Evolutionary conservation across 2,888 invertebrate species (phyloP).

Genomic region (Ophion ellenae): DNA sequence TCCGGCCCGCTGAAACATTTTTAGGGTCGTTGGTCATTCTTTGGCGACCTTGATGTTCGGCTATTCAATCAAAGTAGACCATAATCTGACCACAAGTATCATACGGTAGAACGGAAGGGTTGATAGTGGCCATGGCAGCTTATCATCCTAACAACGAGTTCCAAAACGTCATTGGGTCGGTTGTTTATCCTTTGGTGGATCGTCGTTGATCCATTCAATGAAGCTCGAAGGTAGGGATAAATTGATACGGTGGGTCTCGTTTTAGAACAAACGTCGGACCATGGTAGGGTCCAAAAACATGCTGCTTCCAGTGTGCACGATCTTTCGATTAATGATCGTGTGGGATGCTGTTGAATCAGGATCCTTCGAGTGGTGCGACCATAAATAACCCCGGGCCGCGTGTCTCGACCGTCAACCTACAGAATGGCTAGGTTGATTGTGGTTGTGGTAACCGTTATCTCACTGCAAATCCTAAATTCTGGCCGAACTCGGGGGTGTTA

Average conservation of each 20-base stretch:
- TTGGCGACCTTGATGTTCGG: too few species aligned
- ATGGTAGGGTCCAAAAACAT: background rate
- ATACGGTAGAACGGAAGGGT: too few species aligned
- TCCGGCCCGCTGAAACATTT: too few species aligned
- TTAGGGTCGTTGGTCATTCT: too few species aligned
- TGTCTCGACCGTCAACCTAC: constrained; percentile 6
- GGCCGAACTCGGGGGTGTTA: constrained; percentile 22
- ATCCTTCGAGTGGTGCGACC: background rate
- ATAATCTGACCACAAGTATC: too few species aligned
- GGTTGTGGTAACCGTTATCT: constrained; percentile 36
- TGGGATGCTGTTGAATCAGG: constrained; percentile 15
- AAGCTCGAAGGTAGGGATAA: background rate
- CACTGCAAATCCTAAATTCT: constrained; percentile 46
- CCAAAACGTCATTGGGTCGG: background rate
- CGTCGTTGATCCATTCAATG: background rate
- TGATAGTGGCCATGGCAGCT: background rate
- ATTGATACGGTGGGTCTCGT: background rate
- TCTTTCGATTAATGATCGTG: constrained; percentile 13
- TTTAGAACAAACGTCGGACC: background rate
- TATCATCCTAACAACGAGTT: background rate
- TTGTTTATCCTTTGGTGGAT: background rate
- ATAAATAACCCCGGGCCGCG: constrained; percentile 9
- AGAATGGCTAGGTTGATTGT: constrained; percentile 28
- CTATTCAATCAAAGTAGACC: too few species aligned
- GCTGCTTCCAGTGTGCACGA: background rate